Evolutionary conservation across 2,888 invertebrate species (phyloP), one percentile per base, ranked within the genome.

Genomic region (Ectobius pallidus): DNA sequence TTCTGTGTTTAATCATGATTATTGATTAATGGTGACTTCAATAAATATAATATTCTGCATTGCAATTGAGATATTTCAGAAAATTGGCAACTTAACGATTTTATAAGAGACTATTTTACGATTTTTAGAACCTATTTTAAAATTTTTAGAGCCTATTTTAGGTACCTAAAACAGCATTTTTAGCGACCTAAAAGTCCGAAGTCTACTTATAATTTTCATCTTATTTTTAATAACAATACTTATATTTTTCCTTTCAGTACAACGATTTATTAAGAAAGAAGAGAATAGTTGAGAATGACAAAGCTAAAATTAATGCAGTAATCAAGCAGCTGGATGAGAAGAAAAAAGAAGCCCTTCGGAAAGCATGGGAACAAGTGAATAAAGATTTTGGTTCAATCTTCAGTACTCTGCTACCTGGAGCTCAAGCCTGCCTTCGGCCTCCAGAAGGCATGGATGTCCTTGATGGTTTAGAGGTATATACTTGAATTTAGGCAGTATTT

Each of bases 331-430:
- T 99, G 80, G 99, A 99, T 82, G 90, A 92, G 79, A 94, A 96
- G 85, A 99, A 99, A 83, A 91, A 92, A 79, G 87, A 88, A 76
- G 93, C 95, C 11, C 85, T 99, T 18, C 84, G 90, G 70, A 85
- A 89, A 70, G 98, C 99, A 2, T 95, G 94, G 88, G 88, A 90
- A 77, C 90, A 91, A 79, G 96, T 99, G 0, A 96, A 96, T 81
- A 86, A 88, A 80, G 97, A 99, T 85, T 99, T 99, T 83, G 94
- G 95, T 11, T 92, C 94, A 34, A 99, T 99, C 81, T 99, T 99
- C 85, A 90, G 91, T 75, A 91, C 94, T 1, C 85, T 99, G 75
- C 86, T 99, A 78, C 96, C 97, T 1, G 97, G 97, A 0, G 93
- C 98, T 0, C 87, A 92, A 78, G 97, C 98, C 0, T 89, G 91